Conservation (phyloP, 2,797 vertebrate genomes). For the Tamandua tetradactyla region DNA sequence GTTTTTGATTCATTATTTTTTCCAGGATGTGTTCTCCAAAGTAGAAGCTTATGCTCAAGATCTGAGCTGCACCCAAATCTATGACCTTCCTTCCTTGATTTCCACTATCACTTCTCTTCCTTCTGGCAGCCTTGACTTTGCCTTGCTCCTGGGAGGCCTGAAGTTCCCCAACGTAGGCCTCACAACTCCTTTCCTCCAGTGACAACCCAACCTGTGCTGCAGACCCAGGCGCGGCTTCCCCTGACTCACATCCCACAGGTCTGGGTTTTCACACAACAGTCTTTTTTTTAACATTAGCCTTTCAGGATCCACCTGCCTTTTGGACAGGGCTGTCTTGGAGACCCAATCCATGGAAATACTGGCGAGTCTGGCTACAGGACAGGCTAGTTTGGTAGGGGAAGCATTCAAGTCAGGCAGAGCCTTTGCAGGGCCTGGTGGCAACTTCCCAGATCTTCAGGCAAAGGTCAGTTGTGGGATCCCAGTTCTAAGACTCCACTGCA, state of each 20-base stretch:
- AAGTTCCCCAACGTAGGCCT: neutral
- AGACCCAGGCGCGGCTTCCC: neutral
- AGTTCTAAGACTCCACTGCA: neutral
- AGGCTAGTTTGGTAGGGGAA: neutral
- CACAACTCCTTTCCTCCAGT: neutral
- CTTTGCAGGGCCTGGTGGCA: neutral
- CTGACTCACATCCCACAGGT: too few relatives aligned
- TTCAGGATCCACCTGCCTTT: neutral
- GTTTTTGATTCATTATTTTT: neutral
- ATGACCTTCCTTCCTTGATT: neutral
- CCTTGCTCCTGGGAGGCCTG: neutral
- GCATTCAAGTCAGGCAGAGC: neutral
- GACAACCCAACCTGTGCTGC: neutral
- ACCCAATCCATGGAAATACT: rapidly evolving
- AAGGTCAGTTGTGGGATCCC: neutral
- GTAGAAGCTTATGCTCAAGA: neutral
- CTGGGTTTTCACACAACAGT: neutral
- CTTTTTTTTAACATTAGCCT: neutral
- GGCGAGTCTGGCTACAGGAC: neutral
- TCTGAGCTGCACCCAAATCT: too few relatives aligned
- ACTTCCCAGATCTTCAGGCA: neutral
- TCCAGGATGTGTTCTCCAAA: neutral
- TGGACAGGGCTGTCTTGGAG: neutral
- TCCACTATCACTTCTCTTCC: neutral
- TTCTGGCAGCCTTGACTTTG: neutral